Evolutionary conservation across 2,888 invertebrate species (phyloP), one percentile per base, ranked within the genome.

Genomic region (Ypsolopha sequella): DNA sequence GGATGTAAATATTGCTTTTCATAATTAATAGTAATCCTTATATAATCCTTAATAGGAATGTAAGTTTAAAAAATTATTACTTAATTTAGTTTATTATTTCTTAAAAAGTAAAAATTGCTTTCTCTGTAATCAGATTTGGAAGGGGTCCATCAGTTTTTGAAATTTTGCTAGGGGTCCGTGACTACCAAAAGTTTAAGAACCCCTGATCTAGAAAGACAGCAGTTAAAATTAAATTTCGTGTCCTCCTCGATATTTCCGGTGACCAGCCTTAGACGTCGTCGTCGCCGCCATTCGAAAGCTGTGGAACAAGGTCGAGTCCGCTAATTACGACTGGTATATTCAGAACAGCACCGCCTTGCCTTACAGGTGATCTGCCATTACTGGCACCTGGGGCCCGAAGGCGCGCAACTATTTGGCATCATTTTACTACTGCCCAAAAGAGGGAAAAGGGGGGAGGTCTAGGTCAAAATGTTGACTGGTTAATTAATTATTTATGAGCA

Each of bases 271-370:
- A 13, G 43, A 14, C 43, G 36, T 35, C 13, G 14, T 24, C 13
- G 47, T 3, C 47, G 6, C 47, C 36, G 13, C 48, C 35, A 48
- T 53, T 53, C 43, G 53, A 53, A 53, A 53, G 53, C 53, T 48
- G 43, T 11, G 13, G 13, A 51, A 53, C 53, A 53, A 53, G 53
- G 53, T 48, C 53, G 36, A 43, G 50, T 36, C 41, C 41, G 11
- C 24, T 41, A 41, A 48, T 33, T 48, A 33, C 6, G 39, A 7
- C 38, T 11, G 10, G 48, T 39, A 39, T 48, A 48, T 48, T 48
- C 48, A 39, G 41, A 7, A 41, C 48, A 48, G 33, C 24, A 10
- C 34, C 36, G 13, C 48, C 33, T 14, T 14, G 7, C 45, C 45
- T 45, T 45, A 33, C 45, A 11, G 33, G 34, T 43, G 9, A 47